Conservation (phyloP, 2,888 invertebrate species). For the Lithophane semibrunnea region DNA sequence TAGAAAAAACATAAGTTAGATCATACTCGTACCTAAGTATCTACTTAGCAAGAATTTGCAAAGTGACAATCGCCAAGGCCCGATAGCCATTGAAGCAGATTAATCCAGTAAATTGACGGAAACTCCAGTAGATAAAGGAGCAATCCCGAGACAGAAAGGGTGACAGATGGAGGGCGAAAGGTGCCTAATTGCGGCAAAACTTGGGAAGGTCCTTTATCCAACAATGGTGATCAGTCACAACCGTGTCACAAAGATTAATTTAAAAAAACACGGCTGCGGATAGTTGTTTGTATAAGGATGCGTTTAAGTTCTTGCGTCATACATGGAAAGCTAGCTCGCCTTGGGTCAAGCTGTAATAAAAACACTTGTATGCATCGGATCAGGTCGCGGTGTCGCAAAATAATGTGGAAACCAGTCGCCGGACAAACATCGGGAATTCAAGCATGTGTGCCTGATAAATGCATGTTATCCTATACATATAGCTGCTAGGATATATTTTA, state of each 20-base stretch:
- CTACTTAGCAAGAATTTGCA: background rate
- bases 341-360: constrained; percentile 72
- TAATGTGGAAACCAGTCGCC: constrained; percentile 42
- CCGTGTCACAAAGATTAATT: background rate
- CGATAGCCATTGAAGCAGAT: background rate
- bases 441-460: background rate
- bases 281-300: constrained; percentile 33
- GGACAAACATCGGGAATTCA: background rate
- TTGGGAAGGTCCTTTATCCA: background rate
- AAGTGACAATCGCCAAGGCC: background rate
- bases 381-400: constrained; percentile 25
- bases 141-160: background rate
- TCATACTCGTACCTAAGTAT: background rate
- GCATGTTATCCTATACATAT: background rate
- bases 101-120: background rate
- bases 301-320: constrained; percentile 59
- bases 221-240: background rate
- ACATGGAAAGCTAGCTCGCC: constrained; percentile 67
- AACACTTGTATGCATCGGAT: constrained; percentile 55
- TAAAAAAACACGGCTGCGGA: constrained; percentile 14
- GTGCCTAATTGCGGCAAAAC: background rate
- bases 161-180: background rate
- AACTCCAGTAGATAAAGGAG: background rate
- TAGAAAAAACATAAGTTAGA: background rate
- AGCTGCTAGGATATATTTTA: background rate